These are phyloP conservation scores for human (Homo sapiens) DNA, from an alignment of 2,113 vertebrate genomes.

Conservation along the genomic window DNA sequence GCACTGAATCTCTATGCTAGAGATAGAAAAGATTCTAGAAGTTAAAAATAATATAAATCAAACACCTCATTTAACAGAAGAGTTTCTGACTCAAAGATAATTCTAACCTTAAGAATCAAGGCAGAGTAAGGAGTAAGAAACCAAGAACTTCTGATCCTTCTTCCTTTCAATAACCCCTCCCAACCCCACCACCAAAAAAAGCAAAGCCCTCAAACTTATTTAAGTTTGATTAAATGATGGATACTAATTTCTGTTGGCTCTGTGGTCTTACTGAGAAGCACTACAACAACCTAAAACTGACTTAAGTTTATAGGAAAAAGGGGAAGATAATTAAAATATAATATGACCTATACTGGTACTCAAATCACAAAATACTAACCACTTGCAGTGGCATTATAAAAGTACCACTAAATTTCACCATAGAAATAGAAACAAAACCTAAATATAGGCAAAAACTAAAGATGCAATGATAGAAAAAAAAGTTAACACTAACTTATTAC, in stretches of 20 bases:
- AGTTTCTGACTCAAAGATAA: constrained; percentile 30
- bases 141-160: not conserved
- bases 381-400: not conserved
- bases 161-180: not conserved
- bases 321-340: not conserved
- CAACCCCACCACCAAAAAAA: not conserved
- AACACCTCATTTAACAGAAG: not conserved
- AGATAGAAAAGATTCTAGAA: not conserved
- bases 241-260: not conserved
- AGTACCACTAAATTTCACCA: not conserved
- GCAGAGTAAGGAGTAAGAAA: not conserved
- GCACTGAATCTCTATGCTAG: not conserved
- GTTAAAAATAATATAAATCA: constrained; percentile 25
- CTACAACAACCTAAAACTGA: not conserved
- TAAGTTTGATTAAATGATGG: not conserved
- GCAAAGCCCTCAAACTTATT: not conserved
- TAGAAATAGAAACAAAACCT: not conserved
- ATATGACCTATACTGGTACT: not conserved
- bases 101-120: not conserved
- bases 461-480: not conserved
- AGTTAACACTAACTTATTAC: not conserved
- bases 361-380: not conserved
- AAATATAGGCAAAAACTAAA: constrained; percentile 43
- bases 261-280: constrained; percentile 16
- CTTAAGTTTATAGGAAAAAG: constrained; percentile 1